Conservation (phyloP, 2,113 vertebrate species). For the Casuarius casuarius region DNA sequence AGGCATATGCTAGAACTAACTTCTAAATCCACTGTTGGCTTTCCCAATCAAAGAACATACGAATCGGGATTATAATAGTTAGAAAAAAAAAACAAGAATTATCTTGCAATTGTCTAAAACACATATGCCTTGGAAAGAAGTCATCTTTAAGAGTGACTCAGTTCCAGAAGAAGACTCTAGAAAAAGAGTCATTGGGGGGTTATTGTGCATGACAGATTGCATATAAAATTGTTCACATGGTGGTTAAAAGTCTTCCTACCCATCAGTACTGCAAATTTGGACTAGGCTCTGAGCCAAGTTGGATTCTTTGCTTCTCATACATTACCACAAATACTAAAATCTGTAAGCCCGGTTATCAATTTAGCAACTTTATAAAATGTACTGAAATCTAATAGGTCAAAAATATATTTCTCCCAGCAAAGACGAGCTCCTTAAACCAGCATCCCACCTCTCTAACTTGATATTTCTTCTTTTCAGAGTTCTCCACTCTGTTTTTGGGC, state of each 20-base stretch:
- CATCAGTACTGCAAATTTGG: not conserved
- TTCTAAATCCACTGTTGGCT: not conserved
- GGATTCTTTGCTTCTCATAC: not conserved
- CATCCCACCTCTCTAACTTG: not conserved
- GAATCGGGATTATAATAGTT: not conserved
- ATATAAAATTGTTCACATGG: not conserved
- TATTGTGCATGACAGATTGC: not conserved
- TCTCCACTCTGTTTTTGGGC: not conserved
- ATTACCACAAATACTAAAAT: not conserved
- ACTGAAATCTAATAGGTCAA: not conserved
- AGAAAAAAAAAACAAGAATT: accelerated
- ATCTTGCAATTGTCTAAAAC: not conserved
- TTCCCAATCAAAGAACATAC: not conserved
- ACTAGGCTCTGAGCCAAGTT: not conserved
- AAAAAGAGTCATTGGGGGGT: not conserved
- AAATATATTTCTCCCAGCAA: not conserved
- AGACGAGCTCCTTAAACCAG: not conserved
- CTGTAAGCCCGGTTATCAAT: not conserved
- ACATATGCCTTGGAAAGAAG: not conserved
- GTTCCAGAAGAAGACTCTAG: not conserved
- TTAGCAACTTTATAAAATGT: not conserved
- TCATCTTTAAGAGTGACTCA: not conserved
- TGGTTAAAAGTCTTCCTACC: not conserved
- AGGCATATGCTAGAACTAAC: not conserved
- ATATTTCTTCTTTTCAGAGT: not conserved